These are phyloP conservation scores for Sipha maydis DNA, from an alignment of 2,888 invertebrate species.

Conservation along the genomic window DNA sequence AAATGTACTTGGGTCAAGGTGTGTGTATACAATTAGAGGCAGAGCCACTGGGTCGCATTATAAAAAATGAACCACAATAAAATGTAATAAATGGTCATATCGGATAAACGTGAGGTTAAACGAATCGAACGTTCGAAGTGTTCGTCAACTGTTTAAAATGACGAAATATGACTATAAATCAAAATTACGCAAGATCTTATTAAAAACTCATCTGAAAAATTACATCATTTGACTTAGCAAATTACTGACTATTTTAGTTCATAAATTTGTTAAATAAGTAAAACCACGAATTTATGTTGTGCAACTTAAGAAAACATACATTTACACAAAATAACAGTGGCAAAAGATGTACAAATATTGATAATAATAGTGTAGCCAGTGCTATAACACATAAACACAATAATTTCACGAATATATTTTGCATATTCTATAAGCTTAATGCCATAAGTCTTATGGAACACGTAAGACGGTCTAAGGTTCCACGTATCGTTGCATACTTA, in stretches of 20 bases:
- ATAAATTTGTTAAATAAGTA: not conserved
- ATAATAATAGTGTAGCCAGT: too few relatives aligned
- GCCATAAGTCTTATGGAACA: too few relatives aligned
- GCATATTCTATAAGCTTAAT: too few relatives aligned
- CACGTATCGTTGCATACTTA: too few relatives aligned
- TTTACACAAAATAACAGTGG: too few relatives aligned
- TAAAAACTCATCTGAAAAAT: slow-evolving; percentile 2
- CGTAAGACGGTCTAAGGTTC: too few relatives aligned
- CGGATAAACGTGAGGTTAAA: not conserved
- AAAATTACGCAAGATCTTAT: not conserved
- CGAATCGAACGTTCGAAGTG: not conserved
- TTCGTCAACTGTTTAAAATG: not conserved
- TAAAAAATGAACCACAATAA: not conserved
- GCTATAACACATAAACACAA: too few relatives aligned
- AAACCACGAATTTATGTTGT: not conserved
- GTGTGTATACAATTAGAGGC: not conserved
- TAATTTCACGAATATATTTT: too few relatives aligned
- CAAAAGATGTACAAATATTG: too few relatives aligned
- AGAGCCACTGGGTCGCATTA: not conserved
- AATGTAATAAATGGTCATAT: not conserved
- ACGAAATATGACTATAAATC: not conserved
- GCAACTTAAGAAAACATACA: not conserved
- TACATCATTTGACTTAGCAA: not conserved
- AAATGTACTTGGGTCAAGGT: slow-evolving; percentile 32
- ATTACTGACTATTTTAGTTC: not conserved